Percentiles rank a stretch among this genome's conserved stretches.
phyloP scores from a whole-genome alignment of 2,113 vertebrate species.

The Falco punctatus region DNA sequence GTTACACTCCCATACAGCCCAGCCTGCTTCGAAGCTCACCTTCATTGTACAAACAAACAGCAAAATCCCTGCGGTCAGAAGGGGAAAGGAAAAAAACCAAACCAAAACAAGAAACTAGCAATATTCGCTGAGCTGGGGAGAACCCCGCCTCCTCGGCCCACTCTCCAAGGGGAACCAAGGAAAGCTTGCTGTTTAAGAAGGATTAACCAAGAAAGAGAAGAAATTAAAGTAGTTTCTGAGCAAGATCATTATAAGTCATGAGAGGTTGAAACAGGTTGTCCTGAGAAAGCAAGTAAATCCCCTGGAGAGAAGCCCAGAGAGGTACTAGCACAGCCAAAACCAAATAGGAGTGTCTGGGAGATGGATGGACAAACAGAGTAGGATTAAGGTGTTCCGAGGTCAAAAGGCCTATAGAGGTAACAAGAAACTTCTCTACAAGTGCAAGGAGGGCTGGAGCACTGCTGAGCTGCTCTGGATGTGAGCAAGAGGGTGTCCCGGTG shows the following conservation, averaged over 20 bases:
- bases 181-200: constrained; percentile 12
- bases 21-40: background rate
- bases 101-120: background rate
- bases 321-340: background rate
- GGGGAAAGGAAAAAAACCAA: background rate
- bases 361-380: background rate
- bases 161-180: background rate
- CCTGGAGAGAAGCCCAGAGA: background rate
- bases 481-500: background rate
- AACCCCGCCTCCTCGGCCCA: rapidly evolving
- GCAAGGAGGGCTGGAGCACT: background rate
- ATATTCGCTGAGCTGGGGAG: background rate
- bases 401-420: background rate
- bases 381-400: background rate
- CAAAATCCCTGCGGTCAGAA: background rate
- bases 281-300: background rate
- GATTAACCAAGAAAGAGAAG: constrained; percentile 3
- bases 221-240: background rate
- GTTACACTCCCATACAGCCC: background rate
- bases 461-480: background rate
- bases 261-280: background rate
- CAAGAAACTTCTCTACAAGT: background rate
- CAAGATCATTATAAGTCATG: background rate
- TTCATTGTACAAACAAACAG: background rate
- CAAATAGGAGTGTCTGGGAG: background rate